Conservation (phyloP, 2,888 invertebrate species). For the Adela reaumurella region DNA sequence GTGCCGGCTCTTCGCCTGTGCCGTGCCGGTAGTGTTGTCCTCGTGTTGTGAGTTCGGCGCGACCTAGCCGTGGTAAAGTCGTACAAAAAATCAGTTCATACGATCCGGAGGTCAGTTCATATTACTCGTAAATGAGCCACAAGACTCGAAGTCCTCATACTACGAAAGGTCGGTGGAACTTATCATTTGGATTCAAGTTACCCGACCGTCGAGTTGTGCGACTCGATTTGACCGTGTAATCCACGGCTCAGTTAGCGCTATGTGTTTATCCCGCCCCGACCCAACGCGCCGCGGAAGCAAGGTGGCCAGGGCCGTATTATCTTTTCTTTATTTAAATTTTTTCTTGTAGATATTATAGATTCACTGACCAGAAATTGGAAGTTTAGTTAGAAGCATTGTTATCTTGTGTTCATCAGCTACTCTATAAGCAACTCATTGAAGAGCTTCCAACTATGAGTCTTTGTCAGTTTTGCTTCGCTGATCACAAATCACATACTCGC, state of each 20-base stretch:
- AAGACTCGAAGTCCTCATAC: too few species aligned
- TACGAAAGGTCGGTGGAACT: too few species aligned
- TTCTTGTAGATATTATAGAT: slow-evolving; percentile 1
- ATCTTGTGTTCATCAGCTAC: too few species aligned
- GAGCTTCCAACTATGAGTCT: neutral
- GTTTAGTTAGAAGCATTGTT: too few species aligned
- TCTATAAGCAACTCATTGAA: neutral
- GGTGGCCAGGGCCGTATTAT: slow-evolving; percentile 45
- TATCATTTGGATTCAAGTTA: too few species aligned
- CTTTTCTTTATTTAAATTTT: slow-evolving; percentile 24
- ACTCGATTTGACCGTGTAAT: too few species aligned
- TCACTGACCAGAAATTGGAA: too few species aligned
- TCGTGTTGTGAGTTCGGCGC: neutral
- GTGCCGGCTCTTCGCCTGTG: neutral
- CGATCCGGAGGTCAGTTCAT: too few species aligned
- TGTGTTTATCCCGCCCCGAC: slow-evolving; percentile 10
- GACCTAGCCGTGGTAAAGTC: too few species aligned
- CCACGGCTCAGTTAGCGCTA: neutral
- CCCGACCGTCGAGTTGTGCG: too few species aligned
- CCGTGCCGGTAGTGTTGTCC: neutral
- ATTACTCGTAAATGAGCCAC: too few species aligned
- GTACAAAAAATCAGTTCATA: too few species aligned
- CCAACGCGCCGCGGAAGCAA: slow-evolving; percentile 42
- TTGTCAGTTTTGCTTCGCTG: neutral
- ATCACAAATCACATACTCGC: neutral